phyloP scores from a whole-genome alignment of 2,888 invertebrate species.

The Cacoxenus indagator region DNA sequence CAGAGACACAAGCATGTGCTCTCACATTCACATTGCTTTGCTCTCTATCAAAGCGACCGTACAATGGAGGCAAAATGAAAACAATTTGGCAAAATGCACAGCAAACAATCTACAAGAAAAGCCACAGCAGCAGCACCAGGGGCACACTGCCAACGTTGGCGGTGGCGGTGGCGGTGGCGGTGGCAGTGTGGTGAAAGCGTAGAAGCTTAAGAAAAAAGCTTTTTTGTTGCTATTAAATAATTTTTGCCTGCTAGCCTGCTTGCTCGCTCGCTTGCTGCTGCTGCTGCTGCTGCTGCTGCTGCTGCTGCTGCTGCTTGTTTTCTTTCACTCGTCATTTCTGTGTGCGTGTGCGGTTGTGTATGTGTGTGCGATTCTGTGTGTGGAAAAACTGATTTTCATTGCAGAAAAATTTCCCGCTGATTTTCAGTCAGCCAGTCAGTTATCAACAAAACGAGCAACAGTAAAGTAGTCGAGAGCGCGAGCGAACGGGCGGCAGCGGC shows the following conservation, averaged over 20 bases:
- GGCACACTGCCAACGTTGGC: neutral
- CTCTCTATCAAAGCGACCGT: conserved; percentile 12
- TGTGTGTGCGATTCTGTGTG: neutral
- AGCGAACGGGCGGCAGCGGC: too few relatives aligned
- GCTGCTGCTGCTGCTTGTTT: neutral
- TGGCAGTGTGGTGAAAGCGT: conserved; percentile 1
- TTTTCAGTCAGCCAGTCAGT: conserved; percentile 44
- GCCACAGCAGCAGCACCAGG: neutral
- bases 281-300: too few relatives aligned
- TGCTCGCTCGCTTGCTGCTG: neutral
- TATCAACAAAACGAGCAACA: conserved; percentile 61
- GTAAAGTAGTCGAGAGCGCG: conserved; percentile 37
- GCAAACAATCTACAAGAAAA: neutral
- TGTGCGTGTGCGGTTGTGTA: neutral
- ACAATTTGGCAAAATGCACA: conserved; percentile 8
- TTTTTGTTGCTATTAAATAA: conserved; percentile 8
- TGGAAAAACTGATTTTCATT: conserved; percentile 26
- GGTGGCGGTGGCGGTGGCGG: conserved; percentile 17
- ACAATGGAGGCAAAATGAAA: neutral
- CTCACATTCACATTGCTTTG: conserved; percentile 22
- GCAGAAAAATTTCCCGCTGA: conserved; percentile 47
- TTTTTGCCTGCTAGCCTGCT: neutral
- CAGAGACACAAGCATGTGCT: neutral
- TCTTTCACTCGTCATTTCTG: neutral
- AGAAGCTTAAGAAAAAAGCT: neutral